phyloP scores from a whole-genome alignment of 92 coral and sea anemone genomes.

The Parazoanthus swiftii region DNA sequence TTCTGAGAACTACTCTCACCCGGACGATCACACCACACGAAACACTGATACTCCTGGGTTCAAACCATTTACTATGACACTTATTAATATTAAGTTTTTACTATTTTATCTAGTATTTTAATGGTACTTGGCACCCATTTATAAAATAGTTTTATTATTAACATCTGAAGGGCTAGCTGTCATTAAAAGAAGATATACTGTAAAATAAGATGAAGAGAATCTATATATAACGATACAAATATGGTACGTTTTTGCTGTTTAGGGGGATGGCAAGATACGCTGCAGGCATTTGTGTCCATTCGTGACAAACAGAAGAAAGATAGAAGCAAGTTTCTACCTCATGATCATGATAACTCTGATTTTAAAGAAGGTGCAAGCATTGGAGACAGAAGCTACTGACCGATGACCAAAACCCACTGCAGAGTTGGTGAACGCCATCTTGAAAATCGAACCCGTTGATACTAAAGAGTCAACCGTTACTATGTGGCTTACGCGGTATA shows the following conservation, averaged over 20 bases:
- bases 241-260: background rate
- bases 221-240: background rate
- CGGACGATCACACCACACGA: no score
- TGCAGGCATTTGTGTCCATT: background rate
- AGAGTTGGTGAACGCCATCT: background rate
- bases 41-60: no score
- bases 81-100: no score
- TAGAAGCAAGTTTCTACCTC: background rate
- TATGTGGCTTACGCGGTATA: background rate
- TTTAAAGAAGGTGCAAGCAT: background rate
- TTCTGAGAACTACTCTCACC: no score
- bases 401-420: slow-evolving; percentile 27
- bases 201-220: background rate
- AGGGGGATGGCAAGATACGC: background rate
- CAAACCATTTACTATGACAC: no score
- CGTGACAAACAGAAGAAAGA: background rate
- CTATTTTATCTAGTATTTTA: no score
- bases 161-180: background rate
- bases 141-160: no score
- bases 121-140: no score
- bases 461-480: slow-evolving; percentile 10
- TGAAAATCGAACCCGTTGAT: no score
- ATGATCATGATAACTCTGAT: background rate
- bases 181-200: background rate
- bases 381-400: slow-evolving; percentile 27